phyloP scores from a whole-genome alignment of 2,797 vertebrate genomes.

The Rhyacichthys aspro region DNA sequence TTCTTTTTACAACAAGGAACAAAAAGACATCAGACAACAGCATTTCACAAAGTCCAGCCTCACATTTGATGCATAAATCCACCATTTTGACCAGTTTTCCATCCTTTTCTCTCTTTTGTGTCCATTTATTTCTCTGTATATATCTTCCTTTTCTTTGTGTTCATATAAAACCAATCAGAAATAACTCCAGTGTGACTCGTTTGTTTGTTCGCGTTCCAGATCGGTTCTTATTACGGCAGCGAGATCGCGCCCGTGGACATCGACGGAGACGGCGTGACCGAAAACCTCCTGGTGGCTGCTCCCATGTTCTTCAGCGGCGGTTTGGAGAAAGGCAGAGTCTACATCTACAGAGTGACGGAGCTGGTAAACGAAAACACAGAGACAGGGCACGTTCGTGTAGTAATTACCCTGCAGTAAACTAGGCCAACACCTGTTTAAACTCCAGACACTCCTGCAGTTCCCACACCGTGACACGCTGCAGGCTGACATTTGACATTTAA shows the following conservation, averaged over 20 bases:
- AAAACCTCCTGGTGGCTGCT: constrained; percentile 91
- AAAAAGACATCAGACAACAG: too few species aligned
- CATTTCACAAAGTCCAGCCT: too few species aligned
- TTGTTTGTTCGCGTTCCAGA: constrained; percentile 85
- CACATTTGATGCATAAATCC: too few species aligned
- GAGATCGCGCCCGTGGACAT: constrained; percentile 92
- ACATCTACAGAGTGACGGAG: constrained; percentile 86
- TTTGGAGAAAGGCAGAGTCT: constrained; percentile 91
- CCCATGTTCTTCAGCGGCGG: constrained; percentile 98
- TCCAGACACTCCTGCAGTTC: constrained; percentile 33
- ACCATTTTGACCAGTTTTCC: too few species aligned
- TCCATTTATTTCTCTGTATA: too few species aligned
- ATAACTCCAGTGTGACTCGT: too few species aligned
- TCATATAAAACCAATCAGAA: too few species aligned
- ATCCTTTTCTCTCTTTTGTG: too few species aligned
- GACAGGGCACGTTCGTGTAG: constrained; percentile 3
- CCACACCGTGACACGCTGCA: constrained; percentile 36
- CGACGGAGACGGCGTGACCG: constrained; percentile 87
- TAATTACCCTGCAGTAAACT: constrained; percentile 23
- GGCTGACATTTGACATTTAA: constrained; percentile 64
- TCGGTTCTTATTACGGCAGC: constrained; percentile 96
- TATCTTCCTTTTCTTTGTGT: too few species aligned
- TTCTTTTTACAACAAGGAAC: too few species aligned
- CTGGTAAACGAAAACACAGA: constrained; percentile 64
- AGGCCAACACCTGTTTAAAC: constrained; percentile 62